A percentile compares a stretch with the other conserved stretches of the same genome.
These are phyloP conservation scores for Pipistrellus pygmaeus DNA, from an alignment of 2,797 vertebrate species.

Conservation along the genomic window DNA sequence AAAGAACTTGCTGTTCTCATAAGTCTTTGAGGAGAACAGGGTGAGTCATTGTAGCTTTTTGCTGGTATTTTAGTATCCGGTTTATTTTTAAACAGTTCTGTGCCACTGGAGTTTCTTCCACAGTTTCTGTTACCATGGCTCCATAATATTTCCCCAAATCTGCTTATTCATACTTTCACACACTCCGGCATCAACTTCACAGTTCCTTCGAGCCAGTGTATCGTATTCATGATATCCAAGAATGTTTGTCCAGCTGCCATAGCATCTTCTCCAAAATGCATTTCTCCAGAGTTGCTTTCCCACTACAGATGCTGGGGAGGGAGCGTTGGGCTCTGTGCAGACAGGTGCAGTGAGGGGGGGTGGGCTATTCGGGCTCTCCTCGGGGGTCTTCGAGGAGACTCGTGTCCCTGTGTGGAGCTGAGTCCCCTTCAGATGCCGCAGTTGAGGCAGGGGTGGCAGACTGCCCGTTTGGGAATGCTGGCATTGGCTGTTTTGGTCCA, in stretches of 20 bases:
- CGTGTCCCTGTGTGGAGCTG: not conserved
- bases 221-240: constrained; percentile 1
- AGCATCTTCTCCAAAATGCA: constrained; percentile 7
- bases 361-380: accelerated
- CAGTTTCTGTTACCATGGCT: constrained; percentile 88
- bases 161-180: constrained; percentile 86
- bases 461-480: not conserved
- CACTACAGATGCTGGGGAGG: not conserved
- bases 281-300: no score
- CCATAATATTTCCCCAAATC: constrained; percentile 87
- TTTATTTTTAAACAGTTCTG: constrained; percentile 88
- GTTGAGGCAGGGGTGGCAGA: not conserved
- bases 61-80: constrained; percentile 84
- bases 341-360: accelerated
- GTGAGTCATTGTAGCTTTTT: constrained; percentile 85
- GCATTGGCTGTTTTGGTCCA: not conserved
- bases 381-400: accelerated
- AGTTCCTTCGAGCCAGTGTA: constrained; percentile 63
- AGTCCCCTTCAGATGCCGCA: not conserved
- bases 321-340: not conserved
- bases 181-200: constrained; percentile 68
- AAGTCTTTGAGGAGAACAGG: constrained; percentile 72
- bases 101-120: constrained; percentile 81
- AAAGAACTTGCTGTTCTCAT: constrained; percentile 81
- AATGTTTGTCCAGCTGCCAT: constrained; percentile 44